Conservation (phyloP, 2,113 vertebrate genomes). For the Boleophthalmus pectinirostris region DNA sequence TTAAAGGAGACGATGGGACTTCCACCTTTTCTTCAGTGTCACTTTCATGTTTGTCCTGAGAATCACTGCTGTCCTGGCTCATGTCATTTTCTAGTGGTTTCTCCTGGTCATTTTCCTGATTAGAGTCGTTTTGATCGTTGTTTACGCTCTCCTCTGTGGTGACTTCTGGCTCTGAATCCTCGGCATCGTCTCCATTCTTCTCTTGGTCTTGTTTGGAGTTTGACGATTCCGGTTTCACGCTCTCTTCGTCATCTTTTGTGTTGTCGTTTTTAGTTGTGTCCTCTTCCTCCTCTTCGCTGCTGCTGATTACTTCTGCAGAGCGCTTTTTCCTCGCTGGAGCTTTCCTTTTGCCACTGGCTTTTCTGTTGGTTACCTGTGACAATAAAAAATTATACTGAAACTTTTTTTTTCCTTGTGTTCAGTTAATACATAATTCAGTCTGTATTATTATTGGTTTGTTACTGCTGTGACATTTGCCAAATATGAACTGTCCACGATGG, state of each 20-base stretch:
- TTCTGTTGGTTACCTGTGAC: slow-evolving; percentile 71
- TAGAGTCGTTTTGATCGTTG: slow-evolving; percentile 36
- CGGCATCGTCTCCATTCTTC: slow-evolving; percentile 31
- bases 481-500: neutral
- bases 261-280: slow-evolving; percentile 18
- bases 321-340: slow-evolving; percentile 69
- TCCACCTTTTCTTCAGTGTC: slow-evolving; percentile 19
- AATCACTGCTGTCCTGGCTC: slow-evolving; percentile 26
- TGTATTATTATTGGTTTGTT: neutral
- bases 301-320: slow-evolving; percentile 66
- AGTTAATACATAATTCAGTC: no score
- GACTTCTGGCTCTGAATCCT: slow-evolving; percentile 34
- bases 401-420: no score
- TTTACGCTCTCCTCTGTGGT: slow-evolving; percentile 26
- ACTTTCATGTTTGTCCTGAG: slow-evolving; percentile 33
- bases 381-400: no score
- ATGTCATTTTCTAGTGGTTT: slow-evolving; percentile 19
- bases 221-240: slow-evolving; percentile 29
- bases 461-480: neutral
- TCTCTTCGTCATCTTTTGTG: slow-evolving; percentile 22
- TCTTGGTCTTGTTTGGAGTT: slow-evolving; percentile 32
- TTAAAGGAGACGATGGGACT: slow-evolving; percentile 19
- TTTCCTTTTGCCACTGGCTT: slow-evolving; percentile 82
- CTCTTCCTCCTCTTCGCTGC: slow-evolving; percentile 55
- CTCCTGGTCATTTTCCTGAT: slow-evolving; percentile 12